phyloP scores from a whole-genome alignment of 2,113 vertebrate genomes.

The Gnathochromis pfefferi region DNA sequence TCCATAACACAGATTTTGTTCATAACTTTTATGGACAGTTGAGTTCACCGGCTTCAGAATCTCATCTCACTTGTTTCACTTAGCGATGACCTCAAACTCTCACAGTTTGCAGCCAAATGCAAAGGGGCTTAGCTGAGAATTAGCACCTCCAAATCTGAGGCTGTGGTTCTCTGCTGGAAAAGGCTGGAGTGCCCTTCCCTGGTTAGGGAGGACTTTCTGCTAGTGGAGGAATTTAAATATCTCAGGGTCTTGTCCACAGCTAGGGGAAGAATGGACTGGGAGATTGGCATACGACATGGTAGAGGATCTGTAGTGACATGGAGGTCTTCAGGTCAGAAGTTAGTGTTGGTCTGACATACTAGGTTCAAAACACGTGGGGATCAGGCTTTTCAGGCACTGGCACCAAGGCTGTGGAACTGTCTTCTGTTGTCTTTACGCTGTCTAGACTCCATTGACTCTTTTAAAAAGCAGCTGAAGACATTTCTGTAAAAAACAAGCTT shows the following conservation, averaged over 20 bases:
- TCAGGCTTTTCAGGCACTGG: not conserved
- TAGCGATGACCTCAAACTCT: fast-evolving
- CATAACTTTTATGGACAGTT: not conserved
- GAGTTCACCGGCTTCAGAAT: not conserved
- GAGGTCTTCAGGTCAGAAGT: not conserved
- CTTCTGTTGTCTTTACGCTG: not conserved
- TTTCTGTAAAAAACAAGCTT: not conserved
- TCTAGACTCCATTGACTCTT: not conserved
- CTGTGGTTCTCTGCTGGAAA: not conserved
- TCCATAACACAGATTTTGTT: not conserved
- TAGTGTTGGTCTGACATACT: not conserved
- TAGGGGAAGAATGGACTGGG: not conserved
- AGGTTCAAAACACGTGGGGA: fast-evolving
- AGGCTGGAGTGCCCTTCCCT: not conserved
- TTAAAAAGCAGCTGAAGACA: not conserved
- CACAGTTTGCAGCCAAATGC: not conserved
- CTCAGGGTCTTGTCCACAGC: not conserved
- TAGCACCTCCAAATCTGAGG: not conserved
- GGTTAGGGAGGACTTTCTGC: not conserved
- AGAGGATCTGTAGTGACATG: not conserved
- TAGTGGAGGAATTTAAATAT: not conserved
- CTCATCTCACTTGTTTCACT: not conserved
- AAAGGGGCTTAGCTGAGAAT: fast-evolving
- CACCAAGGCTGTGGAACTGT: not conserved
- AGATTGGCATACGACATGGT: fast-evolving